phyloP scores from a whole-genome alignment of 2,888 invertebrate species.

The Stenurella melanura region DNA sequence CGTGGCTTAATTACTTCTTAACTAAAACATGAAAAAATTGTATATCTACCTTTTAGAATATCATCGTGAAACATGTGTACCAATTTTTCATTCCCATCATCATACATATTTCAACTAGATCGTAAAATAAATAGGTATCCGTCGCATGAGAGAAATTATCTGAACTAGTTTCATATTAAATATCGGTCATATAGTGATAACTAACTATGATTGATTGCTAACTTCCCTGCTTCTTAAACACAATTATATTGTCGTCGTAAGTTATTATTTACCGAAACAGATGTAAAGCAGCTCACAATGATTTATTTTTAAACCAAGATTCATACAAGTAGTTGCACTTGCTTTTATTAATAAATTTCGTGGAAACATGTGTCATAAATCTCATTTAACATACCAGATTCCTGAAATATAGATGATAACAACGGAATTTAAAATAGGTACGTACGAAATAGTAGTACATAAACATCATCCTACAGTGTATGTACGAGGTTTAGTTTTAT shows the following conservation, averaged over 20 bases:
- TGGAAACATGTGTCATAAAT: slow-evolving; percentile 32
- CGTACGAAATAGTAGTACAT: slow-evolving; percentile 17
- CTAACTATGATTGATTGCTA: slow-evolving; percentile 26
- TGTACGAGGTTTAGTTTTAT: slow-evolving; percentile 2
- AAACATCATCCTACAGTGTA: slow-evolving; percentile 1
- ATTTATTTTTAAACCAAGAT: slow-evolving; percentile 22
- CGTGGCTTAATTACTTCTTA: too few species aligned
- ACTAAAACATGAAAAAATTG: too few species aligned
- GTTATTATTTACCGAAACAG: slow-evolving; percentile 35
- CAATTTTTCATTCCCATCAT: background rate
- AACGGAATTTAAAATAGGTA: slow-evolving; percentile 32
- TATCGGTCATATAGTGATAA: background rate
- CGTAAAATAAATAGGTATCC: background rate
- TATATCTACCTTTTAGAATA: background rate
- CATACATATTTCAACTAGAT: background rate
- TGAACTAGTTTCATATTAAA: background rate
- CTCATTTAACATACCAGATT: slow-evolving; percentile 24
- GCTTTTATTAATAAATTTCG: slow-evolving; percentile 33
- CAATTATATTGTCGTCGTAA: slow-evolving; percentile 21
- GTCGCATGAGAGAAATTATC: background rate
- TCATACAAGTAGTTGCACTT: slow-evolving; percentile 33
- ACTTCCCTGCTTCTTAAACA: slow-evolving; percentile 21
- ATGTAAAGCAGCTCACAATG: slow-evolving; percentile 31
- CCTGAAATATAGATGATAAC: slow-evolving; percentile 33
- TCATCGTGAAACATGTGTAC: background rate